phyloP scores from a whole-genome alignment of 2,888 invertebrate genomes.

The Cephonodes hylas region DNA sequence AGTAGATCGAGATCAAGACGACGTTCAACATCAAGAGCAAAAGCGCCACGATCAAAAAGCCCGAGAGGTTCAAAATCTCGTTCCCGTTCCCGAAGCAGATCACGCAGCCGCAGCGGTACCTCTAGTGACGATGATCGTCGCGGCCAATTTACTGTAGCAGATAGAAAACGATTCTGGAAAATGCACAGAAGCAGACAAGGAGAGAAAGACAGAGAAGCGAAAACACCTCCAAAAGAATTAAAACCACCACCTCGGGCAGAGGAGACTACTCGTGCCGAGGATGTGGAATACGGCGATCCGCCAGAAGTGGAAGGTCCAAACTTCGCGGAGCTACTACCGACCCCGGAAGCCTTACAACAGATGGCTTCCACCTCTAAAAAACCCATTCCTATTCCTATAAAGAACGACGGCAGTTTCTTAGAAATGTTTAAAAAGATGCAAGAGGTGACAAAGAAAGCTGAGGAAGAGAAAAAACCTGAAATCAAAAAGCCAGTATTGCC shows the following conservation, averaged over 20 bases:
- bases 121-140: conserved; percentile 67
- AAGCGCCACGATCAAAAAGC: conserved; percentile 38
- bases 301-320: conserved; percentile 74
- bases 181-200: conserved; percentile 59
- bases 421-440: conserved; percentile 96
- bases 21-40: conserved; percentile 45
- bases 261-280: conserved; percentile 56
- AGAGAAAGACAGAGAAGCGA: conserved; percentile 43
- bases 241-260: conserved; percentile 69
- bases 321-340: conserved; percentile 61
- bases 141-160: conserved; percentile 73
- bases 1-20: conserved; percentile 42
- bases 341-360: conserved; percentile 44
- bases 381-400: conserved; percentile 84
- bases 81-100: conserved; percentile 46
- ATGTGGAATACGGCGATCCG: conserved; percentile 69
- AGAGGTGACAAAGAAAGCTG: conserved; percentile 79
- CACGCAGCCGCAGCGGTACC: conserved; percentile 52
- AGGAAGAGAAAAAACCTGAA: conserved; percentile 58
- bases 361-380: conserved; percentile 68
- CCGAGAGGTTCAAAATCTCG: conserved; percentile 38
- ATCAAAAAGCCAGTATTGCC: conserved; percentile 71
- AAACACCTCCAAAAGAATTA: conserved; percentile 59
- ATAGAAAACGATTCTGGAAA: conserved; percentile 73
- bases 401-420: conserved; percentile 94